A percentile compares a stretch with the other conserved stretches of the same genome.
Evolutionary conservation across 2,888 invertebrate species (phyloP).

Genomic region (Anthoptus insignis): DNA sequence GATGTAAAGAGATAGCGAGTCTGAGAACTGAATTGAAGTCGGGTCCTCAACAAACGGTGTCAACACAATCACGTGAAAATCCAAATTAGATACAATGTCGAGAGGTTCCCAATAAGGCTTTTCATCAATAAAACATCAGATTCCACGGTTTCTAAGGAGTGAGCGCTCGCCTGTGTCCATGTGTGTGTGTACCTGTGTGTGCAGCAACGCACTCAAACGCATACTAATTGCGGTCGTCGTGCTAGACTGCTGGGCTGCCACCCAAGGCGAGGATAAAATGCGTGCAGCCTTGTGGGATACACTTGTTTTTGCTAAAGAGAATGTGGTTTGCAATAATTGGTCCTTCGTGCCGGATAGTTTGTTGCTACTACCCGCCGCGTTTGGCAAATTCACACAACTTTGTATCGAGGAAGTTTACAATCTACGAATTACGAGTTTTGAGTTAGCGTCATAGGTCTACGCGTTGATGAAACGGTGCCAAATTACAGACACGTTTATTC

Average conservation of each 20-base stretch:
- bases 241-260: constrained; percentile 75
- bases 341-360: constrained; percentile 50
- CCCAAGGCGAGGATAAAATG: constrained; percentile 59
- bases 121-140: constrained; percentile 55
- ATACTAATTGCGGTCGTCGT: constrained; percentile 51
- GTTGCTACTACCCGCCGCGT: constrained; percentile 20
- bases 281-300: constrained; percentile 51
- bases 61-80: constrained; percentile 33
- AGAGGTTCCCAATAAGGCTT: constrained; percentile 29
- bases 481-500: constrained; percentile 1
- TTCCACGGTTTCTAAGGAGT: constrained; percentile 51
- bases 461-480: constrained; percentile 15
- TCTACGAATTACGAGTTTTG: constrained; percentile 12
- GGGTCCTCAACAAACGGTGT: constrained; percentile 25
- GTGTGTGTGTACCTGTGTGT: constrained; percentile 6
- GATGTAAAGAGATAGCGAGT: constrained; percentile 1
- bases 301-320: constrained; percentile 53
- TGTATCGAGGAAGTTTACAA: neutral
- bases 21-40: constrained; percentile 7
- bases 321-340: constrained; percentile 54
- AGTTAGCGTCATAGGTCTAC: constrained; percentile 12
- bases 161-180: constrained; percentile 45
- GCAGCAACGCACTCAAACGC: constrained; percentile 40
- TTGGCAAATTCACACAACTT: constrained; percentile 1
- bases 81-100: constrained; percentile 24